Conservation (phyloP, 2,888 invertebrate species). For the Thereva unica region DNA sequence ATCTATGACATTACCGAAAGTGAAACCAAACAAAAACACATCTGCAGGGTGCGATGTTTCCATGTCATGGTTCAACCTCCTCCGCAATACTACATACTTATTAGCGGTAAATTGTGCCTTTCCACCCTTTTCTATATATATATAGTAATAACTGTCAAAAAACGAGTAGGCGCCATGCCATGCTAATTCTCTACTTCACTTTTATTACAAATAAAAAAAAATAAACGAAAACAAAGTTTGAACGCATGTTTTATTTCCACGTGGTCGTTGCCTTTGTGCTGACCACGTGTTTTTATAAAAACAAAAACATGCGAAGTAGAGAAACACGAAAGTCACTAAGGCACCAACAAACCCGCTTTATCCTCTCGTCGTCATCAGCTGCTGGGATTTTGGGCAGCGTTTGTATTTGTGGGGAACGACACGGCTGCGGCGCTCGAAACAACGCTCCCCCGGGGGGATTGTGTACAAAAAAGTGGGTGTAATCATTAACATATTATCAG, state of each 20-base stretch:
- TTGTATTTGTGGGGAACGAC: background rate
- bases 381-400: background rate
- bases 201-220: too few relatives aligned
- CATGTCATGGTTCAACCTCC: too few relatives aligned
- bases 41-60: too few relatives aligned
- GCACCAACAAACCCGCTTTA: conserved; percentile 9
- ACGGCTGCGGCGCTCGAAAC: background rate
- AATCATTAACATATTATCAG: conserved; percentile 28
- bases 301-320: conserved; percentile 22
- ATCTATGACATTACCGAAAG: too few relatives aligned
- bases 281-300: conserved; percentile 34
- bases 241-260: conserved; percentile 19
- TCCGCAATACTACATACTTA: too few relatives aligned
- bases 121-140: too few relatives aligned
- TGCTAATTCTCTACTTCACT: too few relatives aligned
- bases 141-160: too few relatives aligned
- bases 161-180: too few relatives aligned
- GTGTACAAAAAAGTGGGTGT: conserved; percentile 5
- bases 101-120: too few relatives aligned
- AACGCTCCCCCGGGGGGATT: background rate
- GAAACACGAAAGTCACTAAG: conserved; percentile 15
- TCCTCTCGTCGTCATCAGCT: background rate
- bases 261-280: conserved; percentile 15
- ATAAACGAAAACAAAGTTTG: conserved; percentile 29
- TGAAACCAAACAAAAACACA: too few relatives aligned